A percentile compares a stretch with the other conserved stretches of the same genome.
These are phyloP conservation scores for Plebejus melissa DNA, from an alignment of 2,888 invertebrate genomes.

Conservation along the genomic window DNA sequence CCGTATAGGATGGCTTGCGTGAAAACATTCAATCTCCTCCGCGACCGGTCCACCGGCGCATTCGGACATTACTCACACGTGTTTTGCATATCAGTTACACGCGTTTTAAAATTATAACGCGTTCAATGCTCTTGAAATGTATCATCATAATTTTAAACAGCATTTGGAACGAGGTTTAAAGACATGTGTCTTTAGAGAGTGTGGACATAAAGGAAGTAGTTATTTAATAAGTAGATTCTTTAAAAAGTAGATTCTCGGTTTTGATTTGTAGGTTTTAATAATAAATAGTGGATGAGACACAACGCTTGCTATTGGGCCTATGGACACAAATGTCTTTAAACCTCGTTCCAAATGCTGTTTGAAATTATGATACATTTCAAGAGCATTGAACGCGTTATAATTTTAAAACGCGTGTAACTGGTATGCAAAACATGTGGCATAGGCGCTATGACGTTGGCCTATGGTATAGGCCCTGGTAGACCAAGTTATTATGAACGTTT, in stretches of 20 bases:
- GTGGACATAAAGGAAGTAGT: too few species aligned
- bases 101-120: background rate
- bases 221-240: too few species aligned
- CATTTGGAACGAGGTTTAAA: background rate
- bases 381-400: constrained; percentile 4
- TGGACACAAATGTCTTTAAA: too few species aligned
- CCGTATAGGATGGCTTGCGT: constrained; percentile 44
- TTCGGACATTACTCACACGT: background rate
- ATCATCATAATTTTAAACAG: background rate
- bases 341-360: background rate
- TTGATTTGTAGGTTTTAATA: too few species aligned
- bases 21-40: constrained; percentile 52
- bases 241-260: too few species aligned
- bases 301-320: too few species aligned
- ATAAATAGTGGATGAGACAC: too few species aligned
- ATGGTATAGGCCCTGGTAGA: too few species aligned
- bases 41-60: constrained; percentile 43
- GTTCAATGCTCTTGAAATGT: constrained; percentile 3
- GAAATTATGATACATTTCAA: background rate
- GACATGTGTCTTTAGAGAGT: too few species aligned
- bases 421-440: constrained; percentile 4
- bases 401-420: background rate
- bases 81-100: background rate
- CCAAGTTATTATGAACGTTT: too few species aligned
- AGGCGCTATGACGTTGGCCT: too few species aligned